Base-by-base conservation (phyloP, 2,113 vertebrate species). In the Mungos mungo region DNA sequence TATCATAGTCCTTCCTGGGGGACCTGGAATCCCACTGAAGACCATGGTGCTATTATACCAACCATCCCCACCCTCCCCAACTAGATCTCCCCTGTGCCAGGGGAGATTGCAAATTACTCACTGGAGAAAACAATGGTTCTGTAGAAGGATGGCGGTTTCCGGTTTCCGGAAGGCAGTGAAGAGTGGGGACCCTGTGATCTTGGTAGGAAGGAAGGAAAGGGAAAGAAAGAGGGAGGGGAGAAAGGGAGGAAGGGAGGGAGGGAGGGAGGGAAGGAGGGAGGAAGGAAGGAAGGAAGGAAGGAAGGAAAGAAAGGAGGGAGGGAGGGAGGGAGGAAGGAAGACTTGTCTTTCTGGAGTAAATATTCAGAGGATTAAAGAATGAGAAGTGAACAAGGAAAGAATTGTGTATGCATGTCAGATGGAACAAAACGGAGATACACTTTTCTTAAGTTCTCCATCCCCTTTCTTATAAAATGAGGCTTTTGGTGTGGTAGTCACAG, bases 391-490 rank as follows among this genome's bases (percentile, higher is more conserved):
- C 41, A 27, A 77, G 85, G 50, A 57, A 65, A 89, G 72, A 82
- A 87, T 69, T 57, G 16, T 29, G 25, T 31, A 1, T 35, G 29
- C 65, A 14, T 47, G 8, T 93, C 83, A 82, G 74, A n/a, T 66
- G 50, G 31, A 65, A 63, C 47, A 86, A 86, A 80, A 85, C 21
- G 63, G 65, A 79, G 35, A 77, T 23, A 45, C 19, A 2, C 65
- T 83, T 89, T 86, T 38, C 38, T 29, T n/a, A 86, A 54, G 63
- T 31, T 41, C 71, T 69, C 35, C 18, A n/a, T 50, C 79, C 31
- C n/a, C 65, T 71, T 87, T 71, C 31, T 96, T 66, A 68, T n/a
- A 84, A 90, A 71, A 91, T 27, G 54, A 85, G 77, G 29, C 45
- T 85, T 60, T 50, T 29, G 35, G 35, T 8, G 13, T 57, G 38